These are phyloP conservation scores for Oligia latruncula DNA, from an alignment of 2,888 invertebrate genomes.

Conservation along the genomic window DNA sequence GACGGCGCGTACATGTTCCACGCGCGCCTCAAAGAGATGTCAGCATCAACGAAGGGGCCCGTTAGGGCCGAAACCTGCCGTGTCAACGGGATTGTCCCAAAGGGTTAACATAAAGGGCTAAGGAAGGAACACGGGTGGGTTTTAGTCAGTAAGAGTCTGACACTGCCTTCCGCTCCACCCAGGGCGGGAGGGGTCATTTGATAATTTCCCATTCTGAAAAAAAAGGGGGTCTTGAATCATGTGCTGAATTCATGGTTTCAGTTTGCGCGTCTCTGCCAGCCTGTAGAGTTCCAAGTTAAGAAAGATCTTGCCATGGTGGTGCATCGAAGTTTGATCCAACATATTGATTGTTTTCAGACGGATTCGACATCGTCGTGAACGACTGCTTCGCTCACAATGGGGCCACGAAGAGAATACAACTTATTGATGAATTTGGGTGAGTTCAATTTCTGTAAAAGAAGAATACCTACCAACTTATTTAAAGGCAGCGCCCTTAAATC, in stretches of 20 bases:
- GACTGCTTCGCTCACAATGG: constrained; percentile 98
- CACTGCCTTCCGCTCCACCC: too few species aligned
- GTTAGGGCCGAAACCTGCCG: too few species aligned
- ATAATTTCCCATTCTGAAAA: too few species aligned
- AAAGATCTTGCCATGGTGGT: not conserved
- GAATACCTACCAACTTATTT: not conserved
- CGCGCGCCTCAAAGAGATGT: too few species aligned
- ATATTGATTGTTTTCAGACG: constrained; percentile 90
- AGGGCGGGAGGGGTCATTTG: too few species aligned
- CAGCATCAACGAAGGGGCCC: too few species aligned
- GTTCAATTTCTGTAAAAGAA: constrained; percentile 54
- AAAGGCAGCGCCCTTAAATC: not conserved
- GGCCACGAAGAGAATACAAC: constrained; percentile 96
- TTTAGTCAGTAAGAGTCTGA: too few species aligned
- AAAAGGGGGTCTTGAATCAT: not conserved
- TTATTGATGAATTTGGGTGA: constrained; percentile 97
- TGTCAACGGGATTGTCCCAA: too few species aligned
- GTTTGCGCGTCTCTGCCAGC: not conserved
- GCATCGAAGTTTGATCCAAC: not conserved
- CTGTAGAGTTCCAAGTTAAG: not conserved
- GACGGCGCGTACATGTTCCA: too few species aligned
- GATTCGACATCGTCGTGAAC: constrained; percentile 98
- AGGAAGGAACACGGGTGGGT: too few species aligned
- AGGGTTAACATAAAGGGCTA: too few species aligned
- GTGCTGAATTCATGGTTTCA: not conserved